Percentiles rank a stretch among this genome's conserved stretches.
Evolutionary conservation across 1,140 invertebrate genomes (phyloP).

Genomic region (Potamilus streckersoni): DNA sequence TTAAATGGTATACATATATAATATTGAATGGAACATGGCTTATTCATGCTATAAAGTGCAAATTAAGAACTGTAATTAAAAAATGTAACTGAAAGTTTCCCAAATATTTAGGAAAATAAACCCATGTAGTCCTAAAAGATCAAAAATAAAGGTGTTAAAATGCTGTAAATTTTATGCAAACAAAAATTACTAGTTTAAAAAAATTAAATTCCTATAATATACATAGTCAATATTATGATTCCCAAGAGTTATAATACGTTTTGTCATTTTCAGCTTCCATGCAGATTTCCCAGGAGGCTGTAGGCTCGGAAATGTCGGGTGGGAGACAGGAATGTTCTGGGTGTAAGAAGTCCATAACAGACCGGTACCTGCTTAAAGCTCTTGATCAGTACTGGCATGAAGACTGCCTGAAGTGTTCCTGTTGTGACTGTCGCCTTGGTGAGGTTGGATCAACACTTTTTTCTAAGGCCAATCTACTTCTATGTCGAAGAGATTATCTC

Average conservation of each 20-base stretch:
- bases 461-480: slow-evolving; percentile 91
- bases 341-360: slow-evolving; percentile 70
- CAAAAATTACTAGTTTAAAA: too few species aligned
- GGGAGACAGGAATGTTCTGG: slow-evolving; percentile 66
- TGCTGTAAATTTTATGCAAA: too few species aligned
- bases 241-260: not conserved
- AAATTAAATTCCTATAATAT: too few species aligned
- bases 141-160: too few species aligned
- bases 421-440: slow-evolving; percentile 90
- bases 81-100: too few species aligned
- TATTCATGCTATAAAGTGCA: too few species aligned
- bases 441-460: slow-evolving; percentile 93
- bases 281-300: slow-evolving; percentile 57
- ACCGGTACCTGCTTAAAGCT: slow-evolving; percentile 70
- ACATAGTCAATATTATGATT: too few species aligned
- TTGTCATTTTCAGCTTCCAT: slow-evolving; percentile 48
- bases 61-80: too few species aligned
- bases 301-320: slow-evolving; percentile 30
- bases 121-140: too few species aligned
- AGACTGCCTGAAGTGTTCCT: slow-evolving; percentile 93
- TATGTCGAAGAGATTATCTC: slow-evolving; percentile 93
- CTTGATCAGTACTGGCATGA: slow-evolving; percentile 94
- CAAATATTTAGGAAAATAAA: too few species aligned
- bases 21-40: too few species aligned
- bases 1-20: too few species aligned